phyloP scores from a whole-genome alignment of 2,797 vertebrate species.

The Tapera naevia region DNA sequence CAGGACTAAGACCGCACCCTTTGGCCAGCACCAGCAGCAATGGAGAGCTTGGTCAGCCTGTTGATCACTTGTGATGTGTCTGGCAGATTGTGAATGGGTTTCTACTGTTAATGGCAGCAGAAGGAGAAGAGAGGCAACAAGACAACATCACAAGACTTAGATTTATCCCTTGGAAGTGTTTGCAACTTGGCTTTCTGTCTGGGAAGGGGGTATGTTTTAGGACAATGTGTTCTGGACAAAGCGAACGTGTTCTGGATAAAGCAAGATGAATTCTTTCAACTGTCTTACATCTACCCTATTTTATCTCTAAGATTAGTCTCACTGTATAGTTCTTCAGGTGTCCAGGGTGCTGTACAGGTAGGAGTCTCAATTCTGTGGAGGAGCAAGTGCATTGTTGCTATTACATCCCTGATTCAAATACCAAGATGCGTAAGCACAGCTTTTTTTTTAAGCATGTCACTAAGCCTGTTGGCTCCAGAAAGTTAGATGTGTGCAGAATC shows the following conservation, averaged over 20 bases:
- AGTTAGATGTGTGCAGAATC: neutral
- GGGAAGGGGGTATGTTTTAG: neutral
- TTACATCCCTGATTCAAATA: neutral
- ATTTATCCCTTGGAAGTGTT: neutral
- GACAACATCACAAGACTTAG: neutral
- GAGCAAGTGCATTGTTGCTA: accelerated
- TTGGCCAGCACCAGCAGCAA: neutral
- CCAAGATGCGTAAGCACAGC: neutral
- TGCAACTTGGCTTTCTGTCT: neutral
- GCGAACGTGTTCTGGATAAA: neutral
- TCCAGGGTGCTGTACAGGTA: neutral
- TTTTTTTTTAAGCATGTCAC: neutral
- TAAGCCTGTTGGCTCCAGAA: neutral
- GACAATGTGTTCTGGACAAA: neutral
- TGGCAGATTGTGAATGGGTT: neutral
- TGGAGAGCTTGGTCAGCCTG: neutral
- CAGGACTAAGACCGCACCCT: neutral
- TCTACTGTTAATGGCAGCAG: neutral
- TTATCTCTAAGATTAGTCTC: neutral
- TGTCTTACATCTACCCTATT: neutral
- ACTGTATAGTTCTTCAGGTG: neutral
- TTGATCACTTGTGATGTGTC: neutral
- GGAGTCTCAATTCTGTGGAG: neutral
- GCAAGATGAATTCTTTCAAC: neutral
- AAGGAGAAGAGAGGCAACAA: neutral